Base-by-base conservation (phyloP, 2,888 invertebrate genomes). In the Acanthoscelides obtectus region DNA sequence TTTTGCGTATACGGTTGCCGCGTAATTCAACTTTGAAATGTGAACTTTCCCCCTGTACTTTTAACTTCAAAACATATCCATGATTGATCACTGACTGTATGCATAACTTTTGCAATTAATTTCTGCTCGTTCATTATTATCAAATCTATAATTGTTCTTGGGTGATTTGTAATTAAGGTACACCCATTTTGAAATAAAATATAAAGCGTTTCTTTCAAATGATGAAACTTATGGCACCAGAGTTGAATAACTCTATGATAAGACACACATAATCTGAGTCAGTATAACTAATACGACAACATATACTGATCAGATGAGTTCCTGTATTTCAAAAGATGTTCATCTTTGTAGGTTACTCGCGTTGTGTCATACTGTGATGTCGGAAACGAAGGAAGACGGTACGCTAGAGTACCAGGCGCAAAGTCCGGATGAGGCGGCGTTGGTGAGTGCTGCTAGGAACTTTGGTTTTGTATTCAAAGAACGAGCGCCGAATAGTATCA, bases 321-420 rank as follows among this genome's bases (percentile, higher is more conserved):
- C 3, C 17, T 12, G 6, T 12, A 45, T 17, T 17, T 45, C 45
- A 45, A 6, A 45, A 45, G 1, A 4, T 12, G 17, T 17, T 12
- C 45, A 6, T 6, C 5, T 17, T 45, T 45, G 1, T 21, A 75
- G 82, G 19, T 87, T 98, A 72, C 88, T 99, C 76, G 96, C 99
- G 0, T 88, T 99, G 45, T 99, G 99, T 84, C 99, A 99, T 84
- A 99, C 99, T 0, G 99, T 99, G 70, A 99, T 99, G 99, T 95
- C 98, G 0, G 98, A 96, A 82, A 93, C 78, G 94, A 94, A 81
- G 88, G 45, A 45, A 12, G 90, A 80, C 87, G 95, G 75, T 92
- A 93, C 81, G 66, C 70, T 80, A 21, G 80, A 80, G 71, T 80
- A 80, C 66, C 97, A 95, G 88, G 99, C 99, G 21, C 99, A 99